These are phyloP conservation scores for Esox masquinongy DNA, from an alignment of 2,797 vertebrate genomes.

Conservation along the genomic window DNA sequence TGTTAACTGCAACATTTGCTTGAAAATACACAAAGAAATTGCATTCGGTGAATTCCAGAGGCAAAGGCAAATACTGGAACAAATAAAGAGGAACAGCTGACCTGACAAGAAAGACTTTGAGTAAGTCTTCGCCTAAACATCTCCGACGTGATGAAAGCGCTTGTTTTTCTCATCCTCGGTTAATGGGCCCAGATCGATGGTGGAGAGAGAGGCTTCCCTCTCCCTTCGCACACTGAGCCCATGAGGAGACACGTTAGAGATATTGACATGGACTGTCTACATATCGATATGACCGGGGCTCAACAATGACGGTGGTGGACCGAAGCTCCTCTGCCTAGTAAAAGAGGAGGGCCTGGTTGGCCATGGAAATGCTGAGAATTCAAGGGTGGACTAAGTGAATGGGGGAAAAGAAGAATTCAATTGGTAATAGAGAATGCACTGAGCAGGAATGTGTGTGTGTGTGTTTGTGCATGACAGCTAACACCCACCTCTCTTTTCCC, in stretches of 20 bases:
- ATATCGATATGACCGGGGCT: constrained; percentile 48
- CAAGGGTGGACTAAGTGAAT: neutral
- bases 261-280: constrained; percentile 32
- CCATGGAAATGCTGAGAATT: neutral
- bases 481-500: neutral
- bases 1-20: neutral
- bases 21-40: neutral
- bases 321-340: neutral
- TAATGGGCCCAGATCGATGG: constrained; percentile 65
- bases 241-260: constrained; percentile 43
- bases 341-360: neutral
- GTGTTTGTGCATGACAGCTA: neutral
- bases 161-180: constrained; percentile 63
- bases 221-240: constrained; percentile 29
- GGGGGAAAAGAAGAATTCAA: neutral
- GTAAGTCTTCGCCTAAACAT: constrained; percentile 58
- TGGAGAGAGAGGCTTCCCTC: constrained; percentile 47
- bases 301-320: constrained; percentile 35
- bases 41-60: neutral
- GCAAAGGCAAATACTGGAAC: neutral
- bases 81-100: constrained; percentile 36
- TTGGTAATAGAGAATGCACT: neutral
- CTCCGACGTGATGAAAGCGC: constrained; percentile 62
- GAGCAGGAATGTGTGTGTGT: neutral
- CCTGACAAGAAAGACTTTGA: constrained; percentile 22